Conservation (phyloP, 2,888 invertebrate species). For the Cephus nigrinus region DNA sequence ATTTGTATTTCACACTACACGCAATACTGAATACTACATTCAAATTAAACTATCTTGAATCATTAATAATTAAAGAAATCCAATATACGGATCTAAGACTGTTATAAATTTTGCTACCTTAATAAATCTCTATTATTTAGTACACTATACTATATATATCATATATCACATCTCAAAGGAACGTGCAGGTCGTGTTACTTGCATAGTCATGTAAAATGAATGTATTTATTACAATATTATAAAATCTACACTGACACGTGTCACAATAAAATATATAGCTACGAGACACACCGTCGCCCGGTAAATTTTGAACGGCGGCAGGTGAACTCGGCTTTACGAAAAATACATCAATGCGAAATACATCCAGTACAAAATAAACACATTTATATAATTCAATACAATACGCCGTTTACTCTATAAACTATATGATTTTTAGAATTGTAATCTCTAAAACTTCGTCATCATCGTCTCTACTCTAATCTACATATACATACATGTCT, state of each 20-base stretch:
- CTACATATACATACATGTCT: not conserved
- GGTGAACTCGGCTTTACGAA: constrained; percentile 33
- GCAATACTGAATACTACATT: not conserved
- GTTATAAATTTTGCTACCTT: not conserved
- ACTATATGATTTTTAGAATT: constrained; percentile 4
- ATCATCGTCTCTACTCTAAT: not conserved
- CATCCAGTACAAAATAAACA: constrained; percentile 56
- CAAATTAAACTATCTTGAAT: not conserved
- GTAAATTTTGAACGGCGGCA: constrained; percentile 22
- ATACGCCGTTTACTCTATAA: constrained; percentile 1
- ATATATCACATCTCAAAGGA: not conserved
- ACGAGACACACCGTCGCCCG: constrained; percentile 29
- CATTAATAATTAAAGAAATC: not conserved
- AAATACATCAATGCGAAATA: constrained; percentile 54
- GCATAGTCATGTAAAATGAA: constrained; percentile 40
- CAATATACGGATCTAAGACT: not conserved
- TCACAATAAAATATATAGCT: constrained; percentile 43
- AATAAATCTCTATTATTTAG: not conserved
- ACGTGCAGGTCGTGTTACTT: not conserved
- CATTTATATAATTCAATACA: constrained; percentile 31
- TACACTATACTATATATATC: not conserved
- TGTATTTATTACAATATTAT: constrained; percentile 64
- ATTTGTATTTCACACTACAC: not conserved
- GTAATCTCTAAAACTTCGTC: not conserved
- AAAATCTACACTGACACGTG: constrained; percentile 55